These are phyloP conservation scores for Etheostoma cragini DNA, from an alignment of 2,113 vertebrate species.

Conservation along the genomic window DNA sequence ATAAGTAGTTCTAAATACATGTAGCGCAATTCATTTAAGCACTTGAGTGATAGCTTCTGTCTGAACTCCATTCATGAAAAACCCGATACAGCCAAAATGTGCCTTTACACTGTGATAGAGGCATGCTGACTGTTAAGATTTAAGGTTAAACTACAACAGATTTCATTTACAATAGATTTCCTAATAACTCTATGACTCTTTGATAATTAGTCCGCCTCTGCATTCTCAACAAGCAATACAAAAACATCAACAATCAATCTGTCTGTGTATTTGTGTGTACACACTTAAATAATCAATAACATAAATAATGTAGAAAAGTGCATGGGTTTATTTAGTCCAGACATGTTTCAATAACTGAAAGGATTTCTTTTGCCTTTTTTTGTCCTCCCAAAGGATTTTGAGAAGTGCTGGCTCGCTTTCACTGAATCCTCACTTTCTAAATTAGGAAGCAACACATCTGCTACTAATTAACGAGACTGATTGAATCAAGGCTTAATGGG, in stretches of 20 bases:
- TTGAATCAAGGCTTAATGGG: slow-evolving; percentile 61
- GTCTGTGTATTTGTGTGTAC: neutral
- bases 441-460: slow-evolving; percentile 72
- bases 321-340: neutral
- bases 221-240: neutral
- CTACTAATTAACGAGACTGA: slow-evolving; percentile 72
- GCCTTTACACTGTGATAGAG: neutral
- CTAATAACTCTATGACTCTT: neutral
- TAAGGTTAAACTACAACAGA: neutral
- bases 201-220: neutral
- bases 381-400: slow-evolving; percentile 25
- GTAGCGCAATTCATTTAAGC: neutral
- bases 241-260: neutral
- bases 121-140: neutral
- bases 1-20: slow-evolving; percentile 3
- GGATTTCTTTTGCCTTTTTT: slow-evolving; percentile 24
- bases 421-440: slow-evolving; percentile 75
- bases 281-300: too few relatives aligned
- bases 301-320: neutral
- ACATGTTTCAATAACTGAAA: slow-evolving; percentile 27
- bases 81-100: neutral
- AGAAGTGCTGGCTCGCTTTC: slow-evolving; percentile 48
- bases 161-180: neutral
- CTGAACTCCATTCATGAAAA: neutral
- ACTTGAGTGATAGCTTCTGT: neutral